Conservation (phyloP, 2,797 vertebrate species). For the Onychomys torridus region DNA sequence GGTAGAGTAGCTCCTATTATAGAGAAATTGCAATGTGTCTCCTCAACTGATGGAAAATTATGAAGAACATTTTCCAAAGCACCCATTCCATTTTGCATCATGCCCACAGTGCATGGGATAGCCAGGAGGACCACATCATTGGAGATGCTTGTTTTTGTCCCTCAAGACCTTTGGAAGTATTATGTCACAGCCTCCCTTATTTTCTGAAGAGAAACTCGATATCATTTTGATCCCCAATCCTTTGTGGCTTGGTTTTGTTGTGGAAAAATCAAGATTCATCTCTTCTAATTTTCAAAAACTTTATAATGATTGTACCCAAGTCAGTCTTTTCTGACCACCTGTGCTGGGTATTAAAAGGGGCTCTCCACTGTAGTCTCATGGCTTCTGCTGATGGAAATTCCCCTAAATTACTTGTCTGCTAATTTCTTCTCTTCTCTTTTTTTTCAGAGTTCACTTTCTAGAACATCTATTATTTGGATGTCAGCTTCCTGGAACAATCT, state of each 20-base stretch:
- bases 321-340: neutral
- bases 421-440: slow-evolving; percentile 41
- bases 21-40: neutral
- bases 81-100: neutral
- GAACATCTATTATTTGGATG: slow-evolving; percentile 28
- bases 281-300: slow-evolving; percentile 2
- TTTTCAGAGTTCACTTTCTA: slow-evolving; percentile 13
- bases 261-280: neutral
- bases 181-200: neutral
- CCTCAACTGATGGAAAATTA: neutral
- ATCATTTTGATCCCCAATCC: neutral
- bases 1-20: neutral
- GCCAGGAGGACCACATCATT: neutral
- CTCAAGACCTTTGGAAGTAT: neutral
- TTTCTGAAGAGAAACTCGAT: neutral
- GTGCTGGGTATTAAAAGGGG: neutral
- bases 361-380: neutral
- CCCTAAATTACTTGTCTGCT: slow-evolving; percentile 3
- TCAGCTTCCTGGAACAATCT: slow-evolving; percentile 19
- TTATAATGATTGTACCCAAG: neutral
- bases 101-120: neutral
- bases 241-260: neutral
- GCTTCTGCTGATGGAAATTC: neutral
- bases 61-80: neutral
- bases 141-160: neutral